phyloP scores from a whole-genome alignment of 2,797 vertebrate species.

The Peromyscus nudipes region DNA sequence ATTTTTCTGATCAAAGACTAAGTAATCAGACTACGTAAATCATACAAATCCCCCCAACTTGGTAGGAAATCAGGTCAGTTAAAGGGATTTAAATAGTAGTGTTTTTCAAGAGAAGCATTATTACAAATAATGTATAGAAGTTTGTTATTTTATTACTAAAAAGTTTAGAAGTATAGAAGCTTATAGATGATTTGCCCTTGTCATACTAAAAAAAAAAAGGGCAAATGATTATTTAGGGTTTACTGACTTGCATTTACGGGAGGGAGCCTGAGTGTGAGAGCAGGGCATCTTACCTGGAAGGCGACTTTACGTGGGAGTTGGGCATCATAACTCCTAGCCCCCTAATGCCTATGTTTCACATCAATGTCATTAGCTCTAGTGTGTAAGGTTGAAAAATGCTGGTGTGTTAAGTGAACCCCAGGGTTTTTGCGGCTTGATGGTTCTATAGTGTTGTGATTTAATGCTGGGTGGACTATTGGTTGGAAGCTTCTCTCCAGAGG shows the following conservation, averaged over 20 bases:
- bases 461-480: not conserved
- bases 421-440: not conserved
- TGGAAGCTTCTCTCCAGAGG: not conserved
- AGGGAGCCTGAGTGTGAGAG: not conserved
- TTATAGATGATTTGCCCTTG: not conserved
- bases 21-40: not conserved
- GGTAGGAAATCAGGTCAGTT: not conserved
- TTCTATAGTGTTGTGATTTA: not conserved
- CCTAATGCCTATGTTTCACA: fast-evolving
- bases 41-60: not conserved
- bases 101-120: not conserved
- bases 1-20: not conserved
- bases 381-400: not conserved
- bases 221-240: not conserved
- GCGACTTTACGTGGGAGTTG: not conserved
- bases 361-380: not conserved
- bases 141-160: not conserved
- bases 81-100: not conserved
- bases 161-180: not conserved
- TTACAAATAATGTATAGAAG: not conserved
- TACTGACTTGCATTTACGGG: conserved; percentile 13
- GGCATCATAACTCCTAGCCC: not conserved
- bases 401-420: not conserved
- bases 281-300: not conserved
- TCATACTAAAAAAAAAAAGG: not conserved